Conservation (phyloP, 23 tunicate genomes). For the Ascidia mentula region DNA sequence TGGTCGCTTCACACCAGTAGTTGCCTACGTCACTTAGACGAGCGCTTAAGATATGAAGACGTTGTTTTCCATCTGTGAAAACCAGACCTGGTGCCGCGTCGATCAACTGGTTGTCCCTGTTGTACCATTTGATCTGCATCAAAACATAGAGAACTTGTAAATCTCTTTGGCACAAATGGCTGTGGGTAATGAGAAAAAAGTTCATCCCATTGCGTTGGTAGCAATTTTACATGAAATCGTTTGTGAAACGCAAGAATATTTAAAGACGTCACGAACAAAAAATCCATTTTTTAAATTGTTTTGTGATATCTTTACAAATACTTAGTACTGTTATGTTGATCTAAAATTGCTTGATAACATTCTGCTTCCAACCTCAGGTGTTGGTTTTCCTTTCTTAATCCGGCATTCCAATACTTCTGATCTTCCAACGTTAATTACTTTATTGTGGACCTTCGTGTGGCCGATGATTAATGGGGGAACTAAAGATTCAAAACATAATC, state of each 20-base stretch:
- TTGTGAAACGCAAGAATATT: too few relatives aligned
- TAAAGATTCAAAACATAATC: not conserved
- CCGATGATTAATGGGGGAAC: slow-evolving; percentile 85
- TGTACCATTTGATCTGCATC: slow-evolving; percentile 70
- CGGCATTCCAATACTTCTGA: slow-evolving; percentile 68
- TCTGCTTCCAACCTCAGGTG: slow-evolving; percentile 67
- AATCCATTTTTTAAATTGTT: too few relatives aligned
- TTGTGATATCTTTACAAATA: too few relatives aligned
- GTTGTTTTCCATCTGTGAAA: slow-evolving; percentile 53
- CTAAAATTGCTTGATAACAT: too few relatives aligned
- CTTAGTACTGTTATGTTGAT: too few relatives aligned
- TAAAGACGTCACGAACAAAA: too few relatives aligned
- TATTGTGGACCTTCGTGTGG: slow-evolving; percentile 34
- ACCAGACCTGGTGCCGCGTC: slow-evolving; percentile 42
- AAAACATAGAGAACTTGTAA: too few relatives aligned
- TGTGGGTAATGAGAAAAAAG: too few relatives aligned
- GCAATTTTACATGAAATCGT: too few relatives aligned
- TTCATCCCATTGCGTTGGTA: too few relatives aligned
- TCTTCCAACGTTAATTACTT: slow-evolving; percentile 68
- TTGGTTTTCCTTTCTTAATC: slow-evolving; percentile 82
- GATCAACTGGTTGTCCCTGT: slow-evolving; percentile 55
- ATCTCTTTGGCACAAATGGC: too few relatives aligned
- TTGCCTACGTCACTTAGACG: slow-evolving; percentile 66
- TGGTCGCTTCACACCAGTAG: slow-evolving; percentile 93
- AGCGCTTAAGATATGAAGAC: slow-evolving; percentile 62